Percentiles rank a stretch among this genome's conserved stretches.
Evolutionary conservation across 2,797 vertebrate genomes (phyloP).

Genomic region (Cryptoprocta ferox): DNA sequence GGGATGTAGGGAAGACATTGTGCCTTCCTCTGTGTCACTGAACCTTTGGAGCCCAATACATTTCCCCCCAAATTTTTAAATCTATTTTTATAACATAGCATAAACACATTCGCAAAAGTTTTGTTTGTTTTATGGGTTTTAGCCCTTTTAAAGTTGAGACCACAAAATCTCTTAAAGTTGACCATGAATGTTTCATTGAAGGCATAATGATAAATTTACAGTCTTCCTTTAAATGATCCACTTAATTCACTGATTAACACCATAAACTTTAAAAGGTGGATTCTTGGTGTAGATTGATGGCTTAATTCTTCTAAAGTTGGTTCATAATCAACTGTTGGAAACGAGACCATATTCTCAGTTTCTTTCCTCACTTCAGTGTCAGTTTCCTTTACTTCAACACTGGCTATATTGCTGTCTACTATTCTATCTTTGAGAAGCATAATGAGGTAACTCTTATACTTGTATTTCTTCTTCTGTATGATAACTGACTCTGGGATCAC

Average conservation of each 20-base stretch:
- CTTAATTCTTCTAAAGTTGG: slow-evolving; percentile 92
- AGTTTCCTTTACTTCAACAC: slow-evolving; percentile 93
- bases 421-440: slow-evolving; percentile 94
- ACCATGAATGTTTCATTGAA: not conserved
- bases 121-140: not conserved
- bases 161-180: slow-evolving; percentile 6
- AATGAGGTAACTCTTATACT: slow-evolving; percentile 92
- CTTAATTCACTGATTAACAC: slow-evolving; percentile 92
- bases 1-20: not conserved
- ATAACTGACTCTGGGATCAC: slow-evolving; percentile 94
- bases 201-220: not conserved
- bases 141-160: slow-evolving; percentile 4
- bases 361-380: slow-evolving; percentile 93
- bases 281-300: slow-evolving; percentile 91
- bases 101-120: not conserved
- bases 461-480: slow-evolving; percentile 96
- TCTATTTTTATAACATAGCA: not conserved
- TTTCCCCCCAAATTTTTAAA: not conserved
- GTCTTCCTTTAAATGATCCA: slow-evolving; percentile 88
- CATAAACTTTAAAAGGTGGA: slow-evolving; percentile 90
- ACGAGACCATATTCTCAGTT: slow-evolving; percentile 93
- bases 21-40: not conserved
- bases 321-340: slow-evolving; percentile 93
- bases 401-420: slow-evolving; percentile 93
- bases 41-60: not conserved